Evolutionary conservation across 1,140 invertebrate genomes (phyloP), one percentile per base, ranked within the genome.

Genomic region (Elysia chlorotica): DNA sequence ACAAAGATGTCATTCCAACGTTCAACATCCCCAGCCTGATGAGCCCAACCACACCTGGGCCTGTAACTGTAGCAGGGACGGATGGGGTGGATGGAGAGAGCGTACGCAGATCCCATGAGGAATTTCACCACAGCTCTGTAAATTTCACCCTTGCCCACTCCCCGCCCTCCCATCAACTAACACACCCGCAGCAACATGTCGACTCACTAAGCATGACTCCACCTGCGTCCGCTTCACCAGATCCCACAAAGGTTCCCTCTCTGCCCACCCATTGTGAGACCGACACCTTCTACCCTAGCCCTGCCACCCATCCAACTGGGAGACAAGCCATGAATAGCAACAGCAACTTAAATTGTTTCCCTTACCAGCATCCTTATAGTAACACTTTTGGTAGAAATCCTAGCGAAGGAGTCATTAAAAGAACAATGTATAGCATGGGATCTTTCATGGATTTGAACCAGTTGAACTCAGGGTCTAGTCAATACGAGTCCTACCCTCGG

Each of bases 221-320:
- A 57, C 96, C 96, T 17, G 95, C 95, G 0, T 97, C 95, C 1
- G 95, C 97, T 0, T 97, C 96, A 10, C 96, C 96, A 0, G 90
- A 95, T 59, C 95, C 96, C 80, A 96, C 94, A 84, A 92, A 93
- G 41, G n/a, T n/a, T n/a, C n/a, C n/a, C n/a, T n/a, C n/a, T n/a
- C n/a, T n/a, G n/a, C n/a, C n/a, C n/a, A n/a, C n/a, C n/a, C n/a
- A n/a, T n/a, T n/a, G n/a, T n/a, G n/a, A n/a, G n/a, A n/a, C n/a
- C n/a, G n/a, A n/a, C n/a, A n/a, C n/a, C n/a, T n/a, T n/a, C n/a
- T n/a, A n/a, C n/a, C n/a, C n/a, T n/a, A n/a, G 76, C 81, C 19
- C 78, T 83, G 14, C 79, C 81, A 6, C 83, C 85, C 74, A 72
- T 76, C 21, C 83, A 83, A 1, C 56, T 63, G 4, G 33, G 38